Evolutionary conservation across 2,888 invertebrate species (phyloP).

Genomic region (Andricus quercusramuli): DNA sequence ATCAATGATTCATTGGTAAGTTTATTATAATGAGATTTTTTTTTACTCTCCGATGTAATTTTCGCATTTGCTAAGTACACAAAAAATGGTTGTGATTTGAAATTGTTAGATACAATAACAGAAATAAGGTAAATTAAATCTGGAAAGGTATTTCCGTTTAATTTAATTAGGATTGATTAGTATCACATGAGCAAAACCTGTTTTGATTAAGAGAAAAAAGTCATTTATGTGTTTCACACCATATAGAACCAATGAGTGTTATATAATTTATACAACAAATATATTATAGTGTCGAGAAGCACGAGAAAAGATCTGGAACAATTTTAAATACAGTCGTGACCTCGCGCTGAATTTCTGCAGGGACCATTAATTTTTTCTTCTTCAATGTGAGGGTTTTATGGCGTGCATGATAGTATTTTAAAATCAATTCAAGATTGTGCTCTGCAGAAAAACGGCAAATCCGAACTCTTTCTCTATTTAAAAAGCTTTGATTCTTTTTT

Average conservation of each 20-base stretch:
- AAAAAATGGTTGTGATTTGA: no score
- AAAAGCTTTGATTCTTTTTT: no score
- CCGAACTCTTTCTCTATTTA: no score
- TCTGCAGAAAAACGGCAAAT: neutral
- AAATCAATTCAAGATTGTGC: neutral
- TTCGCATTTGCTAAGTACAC: no score
- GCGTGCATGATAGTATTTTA: neutral
- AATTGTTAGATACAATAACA: no score
- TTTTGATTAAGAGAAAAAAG: neutral
- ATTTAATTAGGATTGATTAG: no score
- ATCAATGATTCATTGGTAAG: slow-evolving; percentile 17
- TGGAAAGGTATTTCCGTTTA: no score
- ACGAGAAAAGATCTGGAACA: slow-evolving; percentile 17
- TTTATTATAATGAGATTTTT: neutral
- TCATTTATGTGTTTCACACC: neutral
- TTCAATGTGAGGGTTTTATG: slow-evolving; percentile 9
- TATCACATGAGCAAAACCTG: no score
- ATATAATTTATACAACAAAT: slow-evolving; percentile 34
- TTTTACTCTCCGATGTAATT: neutral
- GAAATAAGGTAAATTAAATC: no score
- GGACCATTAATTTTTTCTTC: slow-evolving; percentile 24
- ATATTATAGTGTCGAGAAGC: neutral
- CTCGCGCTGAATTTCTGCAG: slow-evolving; percentile 12
- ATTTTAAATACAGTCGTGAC: slow-evolving; percentile 28
- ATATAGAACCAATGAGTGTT: neutral